Conservation (phyloP, 1,140 invertebrate species). For the Ostrea denselamellosa region DNA sequence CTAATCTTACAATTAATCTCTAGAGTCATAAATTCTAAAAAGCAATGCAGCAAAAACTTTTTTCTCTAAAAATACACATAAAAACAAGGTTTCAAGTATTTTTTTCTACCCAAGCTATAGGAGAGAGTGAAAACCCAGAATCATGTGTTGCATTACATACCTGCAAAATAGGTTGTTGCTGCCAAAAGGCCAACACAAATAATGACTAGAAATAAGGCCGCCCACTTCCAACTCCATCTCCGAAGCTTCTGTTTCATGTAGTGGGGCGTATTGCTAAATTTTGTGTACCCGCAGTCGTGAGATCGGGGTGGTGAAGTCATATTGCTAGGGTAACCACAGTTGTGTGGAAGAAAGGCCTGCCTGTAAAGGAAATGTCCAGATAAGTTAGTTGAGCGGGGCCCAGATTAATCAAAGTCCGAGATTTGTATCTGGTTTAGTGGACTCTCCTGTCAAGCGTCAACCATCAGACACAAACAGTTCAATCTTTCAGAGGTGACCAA, state of each 20-base stretch:
- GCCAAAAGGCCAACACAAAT: constrained; percentile 89
- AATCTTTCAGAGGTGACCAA: constrained; percentile 28
- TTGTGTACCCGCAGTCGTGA: constrained; percentile 89
- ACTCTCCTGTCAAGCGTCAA: not conserved
- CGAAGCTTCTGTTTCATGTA: constrained; percentile 75
- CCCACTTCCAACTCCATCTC: constrained; percentile 90
- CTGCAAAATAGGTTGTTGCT: constrained; percentile 91
- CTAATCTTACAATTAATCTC: too few species aligned
- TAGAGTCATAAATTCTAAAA: too few species aligned
- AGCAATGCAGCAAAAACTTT: too few species aligned
- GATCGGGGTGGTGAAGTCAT: constrained; percentile 81
- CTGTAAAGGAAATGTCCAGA: constrained; percentile 71
- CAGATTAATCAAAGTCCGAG: constrained; percentile 5
- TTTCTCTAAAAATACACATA: too few species aligned
- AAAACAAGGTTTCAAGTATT: not conserved
- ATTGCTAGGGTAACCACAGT: constrained; percentile 81
- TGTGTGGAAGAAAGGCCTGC: constrained; percentile 83
- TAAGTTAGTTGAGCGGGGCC: not conserved
- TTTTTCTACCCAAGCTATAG: not conserved
- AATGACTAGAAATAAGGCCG: constrained; percentile 91
- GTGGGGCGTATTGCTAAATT: constrained; percentile 92
- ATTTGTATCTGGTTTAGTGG: not conserved
- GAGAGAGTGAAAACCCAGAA: not conserved
- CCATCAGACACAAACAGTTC: constrained; percentile 4
- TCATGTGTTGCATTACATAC: constrained; percentile 82